Conservation (phyloP, 2,797 vertebrate genomes). For the Urosaurus nigricauda region DNA sequence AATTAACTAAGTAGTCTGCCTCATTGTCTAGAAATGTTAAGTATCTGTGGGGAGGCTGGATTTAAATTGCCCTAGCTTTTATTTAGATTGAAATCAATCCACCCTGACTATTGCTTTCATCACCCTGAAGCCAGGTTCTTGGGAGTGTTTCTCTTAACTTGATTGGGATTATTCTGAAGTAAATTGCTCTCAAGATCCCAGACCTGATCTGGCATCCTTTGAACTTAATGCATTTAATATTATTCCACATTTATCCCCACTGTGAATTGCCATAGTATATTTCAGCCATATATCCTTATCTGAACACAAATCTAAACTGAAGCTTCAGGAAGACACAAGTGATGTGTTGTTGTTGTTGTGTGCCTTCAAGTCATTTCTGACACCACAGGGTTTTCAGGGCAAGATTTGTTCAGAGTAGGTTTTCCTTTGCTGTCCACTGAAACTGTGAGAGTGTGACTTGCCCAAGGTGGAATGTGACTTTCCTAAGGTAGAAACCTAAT, state of each 20-base stretch:
- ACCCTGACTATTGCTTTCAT: neutral
- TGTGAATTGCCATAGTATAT: neutral
- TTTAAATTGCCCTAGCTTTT: neutral
- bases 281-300: neutral
- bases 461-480: no score
- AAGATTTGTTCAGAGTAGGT: no score
- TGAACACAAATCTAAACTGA: neutral
- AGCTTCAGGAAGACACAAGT: neutral
- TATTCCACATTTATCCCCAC: neutral
- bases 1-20: neutral
- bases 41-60: no score
- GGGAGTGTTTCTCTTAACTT: neutral
- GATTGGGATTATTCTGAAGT: neutral
- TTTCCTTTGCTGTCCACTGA: no score
- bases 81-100: neutral
- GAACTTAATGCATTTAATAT: neutral
- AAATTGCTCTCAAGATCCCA: slow-evolving; percentile 2
- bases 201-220: neutral
- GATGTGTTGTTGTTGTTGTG: neutral
- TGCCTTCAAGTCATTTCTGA: no score
- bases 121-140: slow-evolving; percentile 7
- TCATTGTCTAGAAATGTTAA: neutral
- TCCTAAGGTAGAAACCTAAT: no score
- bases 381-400: no score
- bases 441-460: no score